Base-by-base conservation (phyloP, 2,888 invertebrate species). In the Polietes domitor region DNA sequence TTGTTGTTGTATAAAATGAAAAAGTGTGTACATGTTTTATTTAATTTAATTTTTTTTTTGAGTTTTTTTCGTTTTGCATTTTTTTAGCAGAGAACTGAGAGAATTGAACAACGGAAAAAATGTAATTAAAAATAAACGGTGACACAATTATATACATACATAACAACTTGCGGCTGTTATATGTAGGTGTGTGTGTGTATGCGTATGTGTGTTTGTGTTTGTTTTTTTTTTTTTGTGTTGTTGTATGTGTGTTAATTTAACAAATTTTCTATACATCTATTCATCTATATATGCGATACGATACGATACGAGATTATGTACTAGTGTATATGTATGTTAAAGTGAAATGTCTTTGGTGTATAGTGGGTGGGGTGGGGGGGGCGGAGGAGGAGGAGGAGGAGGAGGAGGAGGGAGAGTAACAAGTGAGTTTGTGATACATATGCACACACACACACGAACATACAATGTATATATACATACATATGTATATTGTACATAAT, bases 41-140 rank as follows among this genome's bases (percentile, higher is more conserved):
- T n/a, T n/a, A n/a, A n/a, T n/a, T n/a, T n/a, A n/a, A n/a, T n/a
- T n/a, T 17, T 21, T 19, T 50, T 61, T 37, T 47, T 37, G 9
- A 28, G n/a, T n/a, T n/a, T n/a, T 74, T 76, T 26, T 26, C 6
- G 9, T 43, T 71, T 80, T 43, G 53, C 37, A 28, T 65, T 19
- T 68, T 47, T 70, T 77, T 43, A 50, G 24, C 65, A 76, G 37
- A 74, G 26, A 76, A 76, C 43, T 68, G 68, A 41, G 68, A 65
- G 53, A 65, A 76, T 47, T n/a, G 41, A 73, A 77, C 50, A 53
- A 70, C 76, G 75, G 21, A 76, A 72, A 55, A 83, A 81, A 81
- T 81, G 78, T 74, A 81, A 84, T 84, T 84, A 84, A 84, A 84
- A 84, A 84, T 84, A 84, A 84, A 84, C 84, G 84, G 84, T 84